Base-by-base conservation (phyloP, 2,797 vertebrate species). In the Diglossa cyanea region DNA sequence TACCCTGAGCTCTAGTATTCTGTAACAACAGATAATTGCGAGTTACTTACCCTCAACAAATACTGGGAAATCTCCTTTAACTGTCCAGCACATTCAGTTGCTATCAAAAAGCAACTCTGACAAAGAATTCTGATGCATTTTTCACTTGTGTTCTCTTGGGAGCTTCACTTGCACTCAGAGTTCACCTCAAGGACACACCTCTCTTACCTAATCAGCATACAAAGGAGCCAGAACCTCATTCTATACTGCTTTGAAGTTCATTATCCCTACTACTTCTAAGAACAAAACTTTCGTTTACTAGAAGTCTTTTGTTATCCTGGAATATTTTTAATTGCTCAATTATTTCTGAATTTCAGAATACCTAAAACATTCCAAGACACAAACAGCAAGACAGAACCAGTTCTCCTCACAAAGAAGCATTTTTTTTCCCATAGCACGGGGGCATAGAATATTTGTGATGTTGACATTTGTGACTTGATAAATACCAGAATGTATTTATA, bases 391-490 rank as follows among this genome's bases (percentile, higher is more conserved):
- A 76, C 5, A 71, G 51, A 92, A 39, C 13, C 54, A 51, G 42
- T 31, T 85, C 26, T 80, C 75, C 26, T 80, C 75, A 89, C 63
- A 89, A 71, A 70, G 53, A 90, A 39, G 19, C 57, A 24, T 47
- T 92, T 66, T 86, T 82, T 51, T 74, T 15, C 53, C 53, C 5
- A 1, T 10, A 47, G 57, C 48, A 19, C 1, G 31, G 53, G 75
- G 91, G 93, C 9, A 73, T 80, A 28, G 35, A 82, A 65, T 71
- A 54, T 74, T 95, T 90, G 63, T 65, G 31, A 61, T 54, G 57
- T 77, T 93, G 85, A 88, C 75, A 88, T 83, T 80, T 92, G 48
- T 71, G 73, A 54, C 37, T 45, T 9, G 14, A 40, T 86, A 65
- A 78, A 83, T 66, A 65, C 26, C 44, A 20, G 82, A 73, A 21